Evolutionary conservation across 2,113 vertebrate genomes (phyloP).

Genomic region (Podarcis cretensis): DNA sequence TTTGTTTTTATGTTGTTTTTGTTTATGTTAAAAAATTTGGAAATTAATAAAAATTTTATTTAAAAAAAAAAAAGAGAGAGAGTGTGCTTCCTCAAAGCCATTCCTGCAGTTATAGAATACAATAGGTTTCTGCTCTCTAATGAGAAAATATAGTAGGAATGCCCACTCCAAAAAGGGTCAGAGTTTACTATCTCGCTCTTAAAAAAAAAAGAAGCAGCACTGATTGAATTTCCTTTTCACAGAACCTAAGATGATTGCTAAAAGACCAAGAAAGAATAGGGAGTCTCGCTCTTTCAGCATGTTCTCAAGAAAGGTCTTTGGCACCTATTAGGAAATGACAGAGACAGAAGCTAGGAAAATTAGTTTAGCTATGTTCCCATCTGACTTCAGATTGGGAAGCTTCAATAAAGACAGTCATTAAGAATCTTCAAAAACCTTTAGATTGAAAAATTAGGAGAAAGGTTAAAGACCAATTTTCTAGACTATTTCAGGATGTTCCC

Average conservation of each 20-base stretch:
- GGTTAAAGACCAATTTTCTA: neutral
- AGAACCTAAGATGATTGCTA: constrained; percentile 10
- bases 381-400: neutral
- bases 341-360: neutral
- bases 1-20: too few relatives aligned
- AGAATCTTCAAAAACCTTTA: neutral
- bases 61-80: too few relatives aligned
- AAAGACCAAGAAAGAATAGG: neutral
- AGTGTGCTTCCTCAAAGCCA: too few relatives aligned
- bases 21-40: too few relatives aligned
- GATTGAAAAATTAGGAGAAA: neutral
- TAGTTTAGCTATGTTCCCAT: neutral
- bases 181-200: neutral
- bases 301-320: neutral
- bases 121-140: neutral
- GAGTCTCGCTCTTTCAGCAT: neutral
- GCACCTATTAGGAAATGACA: neutral
- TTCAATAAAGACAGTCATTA: neutral
- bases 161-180: neutral
- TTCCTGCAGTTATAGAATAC: neutral
- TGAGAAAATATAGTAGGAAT: neutral
- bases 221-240: neutral
- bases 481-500: neutral
- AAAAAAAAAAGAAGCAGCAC: neutral
- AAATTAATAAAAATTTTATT: too few relatives aligned